These are phyloP conservation scores for Eciton burchellii DNA, from an alignment of 1,140 invertebrate species.

Conservation along the genomic window DNA sequence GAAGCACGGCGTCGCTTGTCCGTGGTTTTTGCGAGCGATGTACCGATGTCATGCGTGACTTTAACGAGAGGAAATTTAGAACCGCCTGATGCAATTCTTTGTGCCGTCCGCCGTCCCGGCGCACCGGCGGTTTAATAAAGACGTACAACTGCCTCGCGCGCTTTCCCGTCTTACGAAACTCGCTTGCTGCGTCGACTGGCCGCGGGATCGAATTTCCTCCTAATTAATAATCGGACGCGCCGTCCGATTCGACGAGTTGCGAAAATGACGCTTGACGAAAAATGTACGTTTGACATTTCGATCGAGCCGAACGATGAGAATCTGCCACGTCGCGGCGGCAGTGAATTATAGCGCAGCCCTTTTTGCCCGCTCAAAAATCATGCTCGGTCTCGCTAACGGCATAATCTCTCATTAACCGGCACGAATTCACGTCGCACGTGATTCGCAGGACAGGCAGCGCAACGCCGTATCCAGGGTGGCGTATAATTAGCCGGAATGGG, in stretches of 20 bases:
- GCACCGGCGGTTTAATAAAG: constrained; percentile 8
- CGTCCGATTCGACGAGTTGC: too few relatives aligned
- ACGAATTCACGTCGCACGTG: constrained; percentile 63
- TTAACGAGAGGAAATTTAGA: constrained; percentile 72
- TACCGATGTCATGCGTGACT: constrained; percentile 71
- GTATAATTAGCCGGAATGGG: constrained; percentile 83
- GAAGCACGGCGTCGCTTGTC: constrained; percentile 70
- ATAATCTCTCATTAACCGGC: constrained; percentile 77
- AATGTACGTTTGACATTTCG: neutral
- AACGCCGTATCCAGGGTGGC: constrained; percentile 65
- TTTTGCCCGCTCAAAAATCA: constrained; percentile 28
- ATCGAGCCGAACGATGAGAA: neutral
- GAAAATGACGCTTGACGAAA: too few relatives aligned
- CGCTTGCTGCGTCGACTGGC: neutral
- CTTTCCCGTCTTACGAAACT: neutral
- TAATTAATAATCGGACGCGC: constrained; percentile 22
- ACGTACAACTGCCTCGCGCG: neutral
- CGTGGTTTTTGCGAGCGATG: constrained; percentile 67
- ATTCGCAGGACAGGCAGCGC: constrained; percentile 57
- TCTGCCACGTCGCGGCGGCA: neutral
- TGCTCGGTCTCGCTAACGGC: constrained; percentile 25
- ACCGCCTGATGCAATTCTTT: constrained; percentile 56
- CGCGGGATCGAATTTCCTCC: constrained; percentile 23
- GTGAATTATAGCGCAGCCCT: constrained; percentile 2
- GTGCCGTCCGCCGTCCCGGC: neutral